Evolutionary conservation across 2,113 vertebrate genomes (phyloP), one percentile per base, ranked within the genome.

Genomic region (Tretioscincus oriximinensis): DNA sequence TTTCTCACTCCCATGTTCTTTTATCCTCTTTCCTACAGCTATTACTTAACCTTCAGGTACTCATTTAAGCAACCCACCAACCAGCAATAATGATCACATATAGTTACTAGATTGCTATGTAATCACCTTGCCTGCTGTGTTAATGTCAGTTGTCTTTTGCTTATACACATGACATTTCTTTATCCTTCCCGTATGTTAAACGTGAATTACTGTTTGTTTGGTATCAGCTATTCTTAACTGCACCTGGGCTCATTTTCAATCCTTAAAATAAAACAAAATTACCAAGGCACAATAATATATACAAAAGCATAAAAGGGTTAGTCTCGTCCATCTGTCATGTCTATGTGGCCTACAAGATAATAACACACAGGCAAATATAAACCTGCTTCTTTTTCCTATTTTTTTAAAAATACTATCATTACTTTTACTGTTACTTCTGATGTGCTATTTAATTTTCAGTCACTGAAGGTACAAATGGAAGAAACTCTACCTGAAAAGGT

Each of bases 1-100:
- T 84, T 79, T 76, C 77, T 45, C 20, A 9, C 82, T 87, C 81
- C 79, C 78, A 72, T 28, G 85, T 80, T 91, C 84, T 78, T 80
- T 83, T 90, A 80, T 91, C 83, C 70, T 86, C 88, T 87, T 87
- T 89, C 58, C 89, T 80, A 81, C 83, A 84, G 90, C 89, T 93
- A 93, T 92, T 92, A 90, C 89, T 93, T 93, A 93, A 93, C 90
- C 92, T 93, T 93, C 92, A 93, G 91, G 91, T 93, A 92, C 81
- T 90, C 90, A 93, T 90, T 93, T 90, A 90, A 88, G 90, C 89
- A 93, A 89, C 90, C 91, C 92, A 92, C 92, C 91, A 92, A 93
- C 91, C 84, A 92, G 90, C 90, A 91, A 82, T 93, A 93, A 92
- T 90, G 91, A 90, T 87, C 80, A 31, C 78, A 7, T 81, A 87